phyloP scores from a whole-genome alignment of 2,797 vertebrate genomes.

The Gymnoscopelus microlampas region DNA sequence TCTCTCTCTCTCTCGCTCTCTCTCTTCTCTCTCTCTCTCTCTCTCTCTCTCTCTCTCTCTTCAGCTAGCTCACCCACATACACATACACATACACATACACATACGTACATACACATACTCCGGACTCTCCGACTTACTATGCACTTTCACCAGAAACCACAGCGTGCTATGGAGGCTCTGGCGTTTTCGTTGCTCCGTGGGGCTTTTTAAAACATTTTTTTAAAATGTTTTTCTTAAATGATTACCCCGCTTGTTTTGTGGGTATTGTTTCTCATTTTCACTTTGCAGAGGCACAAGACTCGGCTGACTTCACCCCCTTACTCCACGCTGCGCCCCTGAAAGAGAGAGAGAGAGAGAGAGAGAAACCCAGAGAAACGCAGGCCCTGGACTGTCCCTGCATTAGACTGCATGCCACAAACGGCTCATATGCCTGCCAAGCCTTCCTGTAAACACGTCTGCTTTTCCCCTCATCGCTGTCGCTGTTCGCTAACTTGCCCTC shows the following conservation, averaged over 20 bases:
- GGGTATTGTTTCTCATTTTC: slow-evolving; percentile 40
- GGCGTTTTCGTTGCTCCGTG: slow-evolving; percentile 42
- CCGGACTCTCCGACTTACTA: slow-evolving; percentile 72
- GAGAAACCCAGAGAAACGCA: slow-evolving; percentile 32
- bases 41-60: slow-evolving; percentile 39
- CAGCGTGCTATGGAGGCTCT: slow-evolving; percentile 48
- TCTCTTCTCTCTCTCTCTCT: slow-evolving; percentile 46
- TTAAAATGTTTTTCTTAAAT: no score
- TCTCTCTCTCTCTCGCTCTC: slow-evolving; percentile 49
- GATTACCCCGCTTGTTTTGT: slow-evolving; percentile 36
- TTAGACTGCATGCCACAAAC: slow-evolving; percentile 65
- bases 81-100: slow-evolving; percentile 58
- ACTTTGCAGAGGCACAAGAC: slow-evolving; percentile 44
- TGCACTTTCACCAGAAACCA: slow-evolving; percentile 72
- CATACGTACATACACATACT: slow-evolving; percentile 24
- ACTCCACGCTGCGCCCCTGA: slow-evolving; percentile 57
- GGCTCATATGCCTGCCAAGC: slow-evolving; percentile 47
- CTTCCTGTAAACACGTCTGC: slow-evolving; percentile 52
- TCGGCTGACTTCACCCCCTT: slow-evolving; percentile 41
- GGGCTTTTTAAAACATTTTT: slow-evolving; percentile 14
- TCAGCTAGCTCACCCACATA: slow-evolving; percentile 59
- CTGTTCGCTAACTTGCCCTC: slow-evolving; percentile 16
- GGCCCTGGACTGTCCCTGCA: slow-evolving; percentile 68
- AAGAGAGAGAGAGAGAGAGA: slow-evolving; percentile 2
- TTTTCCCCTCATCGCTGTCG: slow-evolving; percentile 21